A percentile compares a stretch with the other conserved stretches of the same genome.
Evolutionary conservation across 1,140 invertebrate genomes (phyloP).

Genomic region (Odontomachus brunneus): DNA sequence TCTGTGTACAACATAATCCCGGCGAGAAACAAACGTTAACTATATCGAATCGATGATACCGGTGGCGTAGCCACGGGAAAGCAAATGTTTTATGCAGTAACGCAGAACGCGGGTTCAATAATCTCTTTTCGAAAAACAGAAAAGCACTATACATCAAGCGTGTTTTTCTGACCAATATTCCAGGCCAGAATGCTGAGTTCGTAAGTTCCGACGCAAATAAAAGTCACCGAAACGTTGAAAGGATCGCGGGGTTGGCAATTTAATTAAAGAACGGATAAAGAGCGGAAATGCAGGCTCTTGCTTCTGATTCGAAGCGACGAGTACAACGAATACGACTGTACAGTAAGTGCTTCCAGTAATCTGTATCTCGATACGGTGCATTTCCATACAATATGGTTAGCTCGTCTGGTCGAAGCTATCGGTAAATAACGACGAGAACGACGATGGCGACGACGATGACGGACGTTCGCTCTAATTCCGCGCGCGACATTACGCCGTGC

Average conservation of each 20-base stretch:
- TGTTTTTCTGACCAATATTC: background rate
- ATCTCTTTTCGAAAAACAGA: background rate
- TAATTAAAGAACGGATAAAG: slow-evolving; percentile 41
- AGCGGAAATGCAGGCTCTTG: slow-evolving; percentile 32
- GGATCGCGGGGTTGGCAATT: slow-evolving; percentile 11
- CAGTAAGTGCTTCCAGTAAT: slow-evolving; percentile 56
- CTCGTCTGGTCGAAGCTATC: slow-evolving; percentile 40
- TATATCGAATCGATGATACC: background rate
- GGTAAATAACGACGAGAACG: slow-evolving; percentile 45
- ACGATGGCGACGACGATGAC: background rate
- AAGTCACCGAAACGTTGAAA: background rate
- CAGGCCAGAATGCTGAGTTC: no score
- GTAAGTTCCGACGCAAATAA: background rate
- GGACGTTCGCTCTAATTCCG: slow-evolving; percentile 59
- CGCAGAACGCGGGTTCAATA: background rate
- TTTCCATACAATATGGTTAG: slow-evolving; percentile 57
- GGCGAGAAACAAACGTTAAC: slow-evolving; percentile 10
- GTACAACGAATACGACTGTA: background rate
- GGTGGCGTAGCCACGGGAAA: no score
- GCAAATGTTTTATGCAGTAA: background rate
- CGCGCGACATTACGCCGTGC: slow-evolving; percentile 29
- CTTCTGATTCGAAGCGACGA: slow-evolving; percentile 28
- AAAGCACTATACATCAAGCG: background rate
- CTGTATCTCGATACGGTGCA: slow-evolving; percentile 29
- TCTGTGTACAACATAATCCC: slow-evolving; percentile 17